Percentiles rank a stretch among this genome's conserved stretches.
These are phyloP conservation scores for Potamilus streckersoni DNA, from an alignment of 1,140 invertebrate species.

Conservation along the genomic window DNA sequence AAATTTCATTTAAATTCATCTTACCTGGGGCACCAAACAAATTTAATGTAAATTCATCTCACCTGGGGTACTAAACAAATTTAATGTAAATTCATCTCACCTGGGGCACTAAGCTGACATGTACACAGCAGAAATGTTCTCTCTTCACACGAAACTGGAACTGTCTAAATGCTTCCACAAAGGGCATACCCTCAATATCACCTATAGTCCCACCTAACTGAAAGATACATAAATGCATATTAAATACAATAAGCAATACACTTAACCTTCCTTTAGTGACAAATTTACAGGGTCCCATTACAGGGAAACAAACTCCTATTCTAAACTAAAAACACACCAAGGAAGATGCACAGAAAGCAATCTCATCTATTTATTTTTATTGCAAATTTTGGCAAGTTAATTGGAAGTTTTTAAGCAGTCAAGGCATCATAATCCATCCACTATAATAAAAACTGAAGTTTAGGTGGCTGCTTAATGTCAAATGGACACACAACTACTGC, in stretches of 20 bases:
- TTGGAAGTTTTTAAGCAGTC: too few relatives aligned
- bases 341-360: too few relatives aligned
- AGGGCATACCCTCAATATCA: slow-evolving; percentile 99
- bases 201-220: slow-evolving; percentile 95
- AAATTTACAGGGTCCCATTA: not conserved
- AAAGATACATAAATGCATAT: slow-evolving; percentile 24
- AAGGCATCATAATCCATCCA: too few relatives aligned
- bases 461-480: too few relatives aligned
- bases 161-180: slow-evolving; percentile 98
- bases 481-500: too few relatives aligned
- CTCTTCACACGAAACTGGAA: slow-evolving; percentile 89
- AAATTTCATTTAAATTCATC: too few relatives aligned
- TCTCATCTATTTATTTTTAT: too few relatives aligned
- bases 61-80: too few relatives aligned
- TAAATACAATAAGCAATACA: slow-evolving; percentile 2
- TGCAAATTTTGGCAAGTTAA: too few relatives aligned
- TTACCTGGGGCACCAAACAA: too few relatives aligned
- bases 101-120: slow-evolving; percentile 95
- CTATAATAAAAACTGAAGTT: too few relatives aligned
- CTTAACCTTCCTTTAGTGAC: not conserved
- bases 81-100: slow-evolving; percentile 64
- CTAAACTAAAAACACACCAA: not conserved
- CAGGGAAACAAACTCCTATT: not conserved
- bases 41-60: too few relatives aligned
- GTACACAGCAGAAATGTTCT: slow-evolving; percentile 95